Conservation (phyloP, 2,797 vertebrate species). For the Neosilurus hyrtlii region DNA sequence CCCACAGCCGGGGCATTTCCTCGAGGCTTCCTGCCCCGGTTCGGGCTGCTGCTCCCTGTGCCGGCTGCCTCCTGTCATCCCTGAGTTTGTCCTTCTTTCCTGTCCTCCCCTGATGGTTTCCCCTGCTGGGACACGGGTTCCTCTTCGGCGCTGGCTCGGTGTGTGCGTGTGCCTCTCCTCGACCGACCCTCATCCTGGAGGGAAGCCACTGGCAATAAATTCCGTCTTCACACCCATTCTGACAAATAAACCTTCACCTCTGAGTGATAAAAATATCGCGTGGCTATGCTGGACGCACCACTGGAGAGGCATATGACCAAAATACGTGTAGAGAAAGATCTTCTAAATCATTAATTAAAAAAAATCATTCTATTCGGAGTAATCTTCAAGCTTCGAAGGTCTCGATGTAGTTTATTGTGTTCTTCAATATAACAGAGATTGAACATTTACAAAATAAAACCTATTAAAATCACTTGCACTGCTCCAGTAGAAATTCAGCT, state of each 20-base stretch:
- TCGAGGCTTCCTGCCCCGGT: constrained; percentile 69
- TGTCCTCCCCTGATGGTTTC: constrained; percentile 61
- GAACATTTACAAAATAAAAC: not conserved
- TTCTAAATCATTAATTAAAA: too few relatives aligned
- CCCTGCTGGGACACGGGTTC: constrained; percentile 71
- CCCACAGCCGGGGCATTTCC: constrained; percentile 72
- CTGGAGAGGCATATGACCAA: not conserved
- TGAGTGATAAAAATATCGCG: constrained; percentile 69
- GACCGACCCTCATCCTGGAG: constrained; percentile 71
- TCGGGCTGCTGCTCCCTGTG: constrained; percentile 64
- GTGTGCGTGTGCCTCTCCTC: constrained; percentile 52
- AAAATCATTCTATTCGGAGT: not conserved
- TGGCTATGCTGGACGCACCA: constrained; percentile 21
- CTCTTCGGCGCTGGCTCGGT: constrained; percentile 70
- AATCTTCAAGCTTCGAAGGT: not conserved
- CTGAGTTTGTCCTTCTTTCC: constrained; percentile 66
- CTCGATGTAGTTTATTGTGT: too few relatives aligned
- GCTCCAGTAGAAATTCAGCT: not conserved
- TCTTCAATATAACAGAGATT: not conserved
- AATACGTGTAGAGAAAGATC: not conserved
- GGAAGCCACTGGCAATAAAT: constrained; percentile 81
- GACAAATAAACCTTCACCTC: constrained; percentile 75
- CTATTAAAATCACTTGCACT: not conserved
- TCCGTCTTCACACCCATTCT: constrained; percentile 80
- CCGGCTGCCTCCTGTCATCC: constrained; percentile 66